Conservation (phyloP, 2,888 invertebrate genomes). For the Trileptium ribeirensis region DNA sequence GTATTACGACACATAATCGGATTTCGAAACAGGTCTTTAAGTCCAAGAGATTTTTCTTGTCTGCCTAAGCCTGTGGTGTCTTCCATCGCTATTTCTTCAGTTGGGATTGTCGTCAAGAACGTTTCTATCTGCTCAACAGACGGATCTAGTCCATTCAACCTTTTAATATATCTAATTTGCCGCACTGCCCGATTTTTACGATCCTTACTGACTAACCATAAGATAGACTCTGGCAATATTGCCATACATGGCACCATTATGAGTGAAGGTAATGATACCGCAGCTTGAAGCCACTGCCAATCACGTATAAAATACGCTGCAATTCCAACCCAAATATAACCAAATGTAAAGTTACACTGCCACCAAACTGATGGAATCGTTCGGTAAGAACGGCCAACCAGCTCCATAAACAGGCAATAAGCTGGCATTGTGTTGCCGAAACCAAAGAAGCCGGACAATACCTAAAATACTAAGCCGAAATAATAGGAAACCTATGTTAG, state of each 20-base stretch:
- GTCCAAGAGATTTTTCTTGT: neutral
- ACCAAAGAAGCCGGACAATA: neutral
- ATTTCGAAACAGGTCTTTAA: neutral
- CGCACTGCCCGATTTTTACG: neutral
- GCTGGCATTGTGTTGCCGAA: neutral
- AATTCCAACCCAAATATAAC: conserved; percentile 20
- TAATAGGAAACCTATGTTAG: no score
- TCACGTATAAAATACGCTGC: conserved; percentile 21
- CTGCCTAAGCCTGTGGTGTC: no score
- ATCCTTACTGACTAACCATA: neutral
- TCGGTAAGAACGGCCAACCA: neutral
- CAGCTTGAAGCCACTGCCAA: conserved; percentile 20
- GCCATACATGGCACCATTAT: conserved; percentile 9
- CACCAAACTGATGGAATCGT: neutral
- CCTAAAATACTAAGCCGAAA: neutral
- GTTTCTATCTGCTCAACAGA: neutral
- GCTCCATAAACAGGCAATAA: neutral
- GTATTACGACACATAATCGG: neutral
- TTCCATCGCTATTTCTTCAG: neutral
- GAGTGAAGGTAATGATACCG: neutral
- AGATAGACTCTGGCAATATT: neutral
- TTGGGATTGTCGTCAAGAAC: neutral
- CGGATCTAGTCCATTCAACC: neutral
- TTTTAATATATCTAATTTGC: neutral
- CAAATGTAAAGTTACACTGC: conserved; percentile 22